Evolutionary conservation across 1,140 invertebrate species (phyloP).

Genomic region (Camponotus floridanus): DNA sequence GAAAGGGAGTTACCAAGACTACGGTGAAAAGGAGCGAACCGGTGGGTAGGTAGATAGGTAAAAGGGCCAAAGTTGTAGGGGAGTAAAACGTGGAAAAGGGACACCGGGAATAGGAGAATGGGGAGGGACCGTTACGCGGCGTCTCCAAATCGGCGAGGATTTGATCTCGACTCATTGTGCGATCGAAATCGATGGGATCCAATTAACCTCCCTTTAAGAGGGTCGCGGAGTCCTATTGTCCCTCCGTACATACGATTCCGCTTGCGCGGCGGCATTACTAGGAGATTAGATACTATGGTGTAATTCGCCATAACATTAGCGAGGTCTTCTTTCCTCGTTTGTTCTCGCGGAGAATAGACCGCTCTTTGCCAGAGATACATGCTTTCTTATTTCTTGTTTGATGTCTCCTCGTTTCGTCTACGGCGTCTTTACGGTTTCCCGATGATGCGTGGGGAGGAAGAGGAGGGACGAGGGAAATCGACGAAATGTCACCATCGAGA

Average conservation of each 20-base stretch:
- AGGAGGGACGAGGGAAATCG: not conserved
- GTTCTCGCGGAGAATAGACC: conserved; percentile 15
- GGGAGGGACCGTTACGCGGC: conserved; percentile 64
- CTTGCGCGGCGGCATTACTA: conserved; percentile 36
- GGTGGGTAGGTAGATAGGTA: not conserved
- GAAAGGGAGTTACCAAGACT: conserved; percentile 82
- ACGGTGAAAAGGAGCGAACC: conserved; percentile 63
- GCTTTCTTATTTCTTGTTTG: conserved; percentile 78
- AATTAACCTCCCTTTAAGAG: conserved; percentile 81
- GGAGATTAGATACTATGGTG: conserved; percentile 40
- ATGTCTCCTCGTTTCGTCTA: conserved; percentile 48
- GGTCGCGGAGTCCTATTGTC: conserved; percentile 75
- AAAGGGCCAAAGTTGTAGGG: not conserved
- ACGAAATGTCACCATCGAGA: conserved; percentile 76
- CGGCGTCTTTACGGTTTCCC: conserved; percentile 58
- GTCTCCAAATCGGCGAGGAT: conserved; percentile 67
- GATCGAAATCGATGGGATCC: conserved; percentile 80
- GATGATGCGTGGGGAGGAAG: no score
- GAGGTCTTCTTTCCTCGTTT: conserved; percentile 53
- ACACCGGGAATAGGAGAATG: conserved; percentile 42
- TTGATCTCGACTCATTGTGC: conserved; percentile 76
- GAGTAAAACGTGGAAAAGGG: conserved; percentile 41
- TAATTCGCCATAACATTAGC: conserved; percentile 63
- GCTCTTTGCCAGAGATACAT: conserved; percentile 48
- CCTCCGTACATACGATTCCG: conserved; percentile 75